Evolutionary conservation across 2,113 vertebrate genomes (phyloP), one percentile per base, ranked within the genome.

Genomic region (Dasyprocta punctata): DNA sequence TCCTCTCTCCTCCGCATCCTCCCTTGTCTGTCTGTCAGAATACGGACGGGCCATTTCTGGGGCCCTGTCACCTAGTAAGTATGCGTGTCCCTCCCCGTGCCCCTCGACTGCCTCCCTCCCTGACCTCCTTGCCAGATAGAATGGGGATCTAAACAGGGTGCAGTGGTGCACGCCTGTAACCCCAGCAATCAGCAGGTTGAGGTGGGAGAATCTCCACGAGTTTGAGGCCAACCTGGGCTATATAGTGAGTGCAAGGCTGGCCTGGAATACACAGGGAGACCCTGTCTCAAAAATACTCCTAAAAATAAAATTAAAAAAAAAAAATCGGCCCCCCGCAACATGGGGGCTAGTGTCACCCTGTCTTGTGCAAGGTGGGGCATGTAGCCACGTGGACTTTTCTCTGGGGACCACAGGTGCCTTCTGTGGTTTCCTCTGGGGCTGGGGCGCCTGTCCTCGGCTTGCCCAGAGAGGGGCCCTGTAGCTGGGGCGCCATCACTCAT

Each of bases 1-100:
- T 98, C 98, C 98, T 98, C 96, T 99, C 98, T 97, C 97, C 98
- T 99, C 98, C 98, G 98, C 99, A 84, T 97, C 96, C 96, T 98
- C 98, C 98, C 98, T 97, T 99, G 98, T 99, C 98, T 99, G 98
- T 99, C 98, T 99, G 98, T 99, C 99, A 99, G 99, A 99, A 99
- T 99, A 99, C 99, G 99, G 98, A 99, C 98, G 98, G 99, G 99
- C 97, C 99, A 99, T 94, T 99, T 99, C 98, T 99, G 99, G 99
- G 99, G 99, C 99, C 99, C 99, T 99, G 99, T 99, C 98, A 99
- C 99, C 98, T 99, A 99, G 99, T 99, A 99, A 99, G 99, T 99
- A 99, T 97, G 94, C 3, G 13, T 98, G 91, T 94, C 67, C 36
- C 67, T 69, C 36, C 36, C 36, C 73, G 36, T 94, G 75, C 96